Base-by-base conservation (phyloP, 2,888 invertebrate species). In the Microchrysa polita region DNA sequence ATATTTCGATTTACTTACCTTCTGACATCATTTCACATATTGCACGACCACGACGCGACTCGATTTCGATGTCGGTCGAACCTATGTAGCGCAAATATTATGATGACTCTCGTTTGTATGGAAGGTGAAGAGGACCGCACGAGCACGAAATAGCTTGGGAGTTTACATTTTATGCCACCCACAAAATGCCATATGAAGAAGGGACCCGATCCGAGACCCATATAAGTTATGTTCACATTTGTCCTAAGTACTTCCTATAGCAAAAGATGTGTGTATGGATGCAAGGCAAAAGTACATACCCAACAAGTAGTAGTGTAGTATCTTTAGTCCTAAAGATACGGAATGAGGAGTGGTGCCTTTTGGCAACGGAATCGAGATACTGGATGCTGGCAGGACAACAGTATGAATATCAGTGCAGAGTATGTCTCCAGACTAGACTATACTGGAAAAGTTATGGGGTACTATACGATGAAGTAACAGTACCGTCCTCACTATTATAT, bases 1-100 rank as follows among this genome's bases (percentile, higher is more conserved):
- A n/a, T n/a, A 65, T 65, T 65, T 65, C 65, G 65, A 65, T 44
- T 65, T 65, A 65, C 48, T 65, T 65, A 65, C 65, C 65, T 65
- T 65, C n/a, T 65, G 65, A 65, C 65, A 65, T 48, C 65, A 44
- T 65, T 65, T n/a, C 65, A 65, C 65, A 65, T 65, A 65, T 65
- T 65, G 65, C 48, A 48, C 44, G 48, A 22, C n/a, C 44, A 65
- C 14, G 16, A 65, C 10, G n/a, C n/a, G n/a, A n/a, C n/a, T n/a
- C n/a, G n/a, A n/a, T n/a, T n/a, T n/a, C n/a, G 48, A 48, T 34
- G 27, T 34, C 27, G 27, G 27, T 7, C 27, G 27, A 34, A 7
- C 27, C n/a, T n/a, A n/a, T n/a, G n/a, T n/a, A n/a, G n/a, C n/a
- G n/a, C n/a, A n/a, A n/a, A n/a, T n/a, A n/a, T n/a, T n/a, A n/a